Base-by-base conservation (phyloP, 1,140 invertebrate genomes). In the Sitobion miscanthi region DNA sequence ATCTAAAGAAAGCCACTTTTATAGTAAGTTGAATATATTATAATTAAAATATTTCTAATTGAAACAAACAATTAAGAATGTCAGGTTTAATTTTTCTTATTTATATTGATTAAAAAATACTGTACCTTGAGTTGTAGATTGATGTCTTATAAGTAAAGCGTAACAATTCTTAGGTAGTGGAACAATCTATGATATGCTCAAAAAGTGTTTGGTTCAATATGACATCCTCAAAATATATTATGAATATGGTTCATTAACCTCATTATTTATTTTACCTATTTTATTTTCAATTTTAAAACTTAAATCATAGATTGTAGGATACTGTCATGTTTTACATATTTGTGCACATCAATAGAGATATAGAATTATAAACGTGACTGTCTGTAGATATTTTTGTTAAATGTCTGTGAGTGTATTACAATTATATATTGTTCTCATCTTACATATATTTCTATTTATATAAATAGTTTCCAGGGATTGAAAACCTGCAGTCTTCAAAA, bases 1-100 rank as follows among this genome's bases (percentile, higher is more conserved):
- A 90, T 45, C 54, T 90, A 20, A 90, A 90, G 23, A 90, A 62
- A 45, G 89, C 54, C 42, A 90, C 89, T 11, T 90, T 45, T 42
- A 62, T 90, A 25, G 89, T 90, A 62, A 90, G 89, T 90, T 90
- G 0, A 54, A 89, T 47, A n/a, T 47, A 49, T 38, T 47, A 49
- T 38, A 23, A 5, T 54, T 30, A 20, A 87, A 45, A 17, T 45
- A 85, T 85, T 85, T 25, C 9, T 85, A 23, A 38, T 35, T 42
- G 9, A 25, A 45, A 45, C 2, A 77, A 35, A 35, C 30, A 77
- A 14, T 49, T 49, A 83, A 42, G 4, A 23, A 62, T 30, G 8
- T 30, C 30, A 62, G 4, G 2, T 62, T 30, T 3, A 62, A 11
- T 62, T 62, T 62, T 7, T 57, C 23, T 62, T 62, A 8, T 69